A percentile compares a stretch with the other conserved stretches of the same genome.
phyloP scores from a whole-genome alignment of 1,140 invertebrate genomes.

The Spodoptera litura region DNA sequence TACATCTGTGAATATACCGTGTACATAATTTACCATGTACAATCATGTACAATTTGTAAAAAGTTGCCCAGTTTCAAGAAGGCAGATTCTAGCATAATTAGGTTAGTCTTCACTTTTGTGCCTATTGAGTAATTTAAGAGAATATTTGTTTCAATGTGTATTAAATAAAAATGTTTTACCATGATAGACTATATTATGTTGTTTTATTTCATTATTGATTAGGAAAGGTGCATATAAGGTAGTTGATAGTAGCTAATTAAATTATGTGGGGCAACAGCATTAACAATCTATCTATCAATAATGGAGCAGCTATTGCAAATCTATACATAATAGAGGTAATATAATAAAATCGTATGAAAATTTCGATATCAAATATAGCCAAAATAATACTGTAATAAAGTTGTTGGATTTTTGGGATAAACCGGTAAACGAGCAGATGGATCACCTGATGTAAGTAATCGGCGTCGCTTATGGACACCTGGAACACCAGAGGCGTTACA shows the following conservation, averaged over 20 bases:
- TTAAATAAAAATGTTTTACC: slow-evolving; percentile 40
- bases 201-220: slow-evolving; percentile 2
- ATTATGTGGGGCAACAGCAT: no score
- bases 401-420: no score
- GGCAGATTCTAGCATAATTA: slow-evolving; percentile 43
- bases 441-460: no score
- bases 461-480: no score
- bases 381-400: no score
- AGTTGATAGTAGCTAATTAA: neutral
- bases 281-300: no score
- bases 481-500: no score
- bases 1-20: slow-evolving; percentile 32
- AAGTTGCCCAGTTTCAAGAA: slow-evolving; percentile 39
- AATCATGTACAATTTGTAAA: slow-evolving; percentile 43
- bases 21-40: slow-evolving; percentile 19
- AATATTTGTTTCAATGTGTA: slow-evolving; percentile 37
- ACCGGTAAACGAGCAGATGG: no score
- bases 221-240: neutral
- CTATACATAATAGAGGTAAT: no score
- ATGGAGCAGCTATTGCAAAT: no score
- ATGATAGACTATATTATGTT: slow-evolving; percentile 3
- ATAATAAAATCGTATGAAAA: no score
- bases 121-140: slow-evolving; percentile 45
- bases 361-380: no score
- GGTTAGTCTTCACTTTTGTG: slow-evolving; percentile 47